Evolutionary conservation across 2,113 vertebrate genomes (phyloP).

Genomic region (Rhea americana): DNA sequence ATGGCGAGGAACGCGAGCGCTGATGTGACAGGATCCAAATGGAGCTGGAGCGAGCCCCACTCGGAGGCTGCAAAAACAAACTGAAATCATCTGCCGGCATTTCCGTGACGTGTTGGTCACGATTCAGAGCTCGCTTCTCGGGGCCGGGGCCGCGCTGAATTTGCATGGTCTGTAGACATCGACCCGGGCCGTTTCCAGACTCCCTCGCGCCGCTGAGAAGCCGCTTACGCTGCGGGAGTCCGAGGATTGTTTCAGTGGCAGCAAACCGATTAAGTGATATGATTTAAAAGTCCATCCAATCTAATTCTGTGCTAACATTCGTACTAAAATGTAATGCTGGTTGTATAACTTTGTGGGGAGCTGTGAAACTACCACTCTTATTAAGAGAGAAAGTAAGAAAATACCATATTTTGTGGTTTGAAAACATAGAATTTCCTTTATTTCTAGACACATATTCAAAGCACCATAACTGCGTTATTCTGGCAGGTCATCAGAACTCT

Average conservation of each 20-base stretch:
- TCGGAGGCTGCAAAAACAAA: not conserved
- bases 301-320: not conserved
- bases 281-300: slow-evolving; percentile 29
- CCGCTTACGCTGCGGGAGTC: not conserved
- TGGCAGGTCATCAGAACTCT: fast-evolving
- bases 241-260: not conserved
- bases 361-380: not conserved
- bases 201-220: not conserved
- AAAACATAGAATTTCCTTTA: not conserved
- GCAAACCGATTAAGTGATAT: not conserved
- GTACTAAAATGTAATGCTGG: not conserved
- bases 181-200: slow-evolving; percentile 13
- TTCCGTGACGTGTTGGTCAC: not conserved
- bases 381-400: not conserved
- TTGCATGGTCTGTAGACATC: not conserved
- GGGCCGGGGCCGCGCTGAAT: not conserved
- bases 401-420: not conserved
- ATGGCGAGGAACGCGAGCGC: not conserved
- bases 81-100: not conserved
- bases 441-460: not conserved
- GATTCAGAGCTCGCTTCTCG: not conserved
- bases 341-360: not conserved
- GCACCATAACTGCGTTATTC: no score
- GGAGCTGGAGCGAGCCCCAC: not conserved
- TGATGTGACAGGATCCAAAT: not conserved